Percentiles rank a stretch among this genome's conserved stretches.
Evolutionary conservation across 2,797 vertebrate species (phyloP).

Genomic region (Coreius guichenoti): DNA sequence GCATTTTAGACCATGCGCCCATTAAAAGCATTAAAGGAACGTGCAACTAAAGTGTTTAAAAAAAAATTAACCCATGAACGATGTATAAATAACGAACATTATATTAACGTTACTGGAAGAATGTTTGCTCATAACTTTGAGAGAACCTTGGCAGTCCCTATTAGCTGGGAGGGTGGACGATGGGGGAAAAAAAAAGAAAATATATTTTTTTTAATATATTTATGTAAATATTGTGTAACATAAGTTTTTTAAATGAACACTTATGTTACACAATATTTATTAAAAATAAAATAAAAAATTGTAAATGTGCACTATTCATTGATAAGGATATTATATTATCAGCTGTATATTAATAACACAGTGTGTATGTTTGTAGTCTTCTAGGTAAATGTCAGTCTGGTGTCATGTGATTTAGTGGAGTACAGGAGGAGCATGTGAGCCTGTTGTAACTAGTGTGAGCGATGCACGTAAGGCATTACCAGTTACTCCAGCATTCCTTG

Average conservation of each 20-base stretch:
- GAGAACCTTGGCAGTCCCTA: background rate
- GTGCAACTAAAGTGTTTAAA: background rate
- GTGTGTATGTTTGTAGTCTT: background rate
- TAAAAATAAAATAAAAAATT: background rate
- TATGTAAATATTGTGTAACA: too few relatives aligned
- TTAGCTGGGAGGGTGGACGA: background rate
- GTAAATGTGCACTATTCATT: background rate
- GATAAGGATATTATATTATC: background rate
- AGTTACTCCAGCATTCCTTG: background rate
- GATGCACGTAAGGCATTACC: background rate
- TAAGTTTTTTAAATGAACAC: too few relatives aligned
- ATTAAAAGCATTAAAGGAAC: background rate
- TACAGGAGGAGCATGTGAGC: constrained; percentile 14
- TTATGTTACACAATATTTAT: background rate
- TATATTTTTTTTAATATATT: too few relatives aligned
- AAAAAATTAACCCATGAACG: background rate
- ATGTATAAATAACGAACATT: background rate
- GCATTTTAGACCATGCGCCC: too few relatives aligned
- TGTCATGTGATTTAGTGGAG: constrained; percentile 35
- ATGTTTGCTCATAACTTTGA: background rate
- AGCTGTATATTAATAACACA: background rate
- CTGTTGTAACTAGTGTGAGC: background rate
- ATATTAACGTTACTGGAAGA: background rate
- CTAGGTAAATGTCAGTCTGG: constrained; percentile 10
- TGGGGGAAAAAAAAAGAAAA: too few relatives aligned